Evolutionary conservation across 2,113 vertebrate species (phyloP).

Genomic region (Eolophus roseicapilla): DNA sequence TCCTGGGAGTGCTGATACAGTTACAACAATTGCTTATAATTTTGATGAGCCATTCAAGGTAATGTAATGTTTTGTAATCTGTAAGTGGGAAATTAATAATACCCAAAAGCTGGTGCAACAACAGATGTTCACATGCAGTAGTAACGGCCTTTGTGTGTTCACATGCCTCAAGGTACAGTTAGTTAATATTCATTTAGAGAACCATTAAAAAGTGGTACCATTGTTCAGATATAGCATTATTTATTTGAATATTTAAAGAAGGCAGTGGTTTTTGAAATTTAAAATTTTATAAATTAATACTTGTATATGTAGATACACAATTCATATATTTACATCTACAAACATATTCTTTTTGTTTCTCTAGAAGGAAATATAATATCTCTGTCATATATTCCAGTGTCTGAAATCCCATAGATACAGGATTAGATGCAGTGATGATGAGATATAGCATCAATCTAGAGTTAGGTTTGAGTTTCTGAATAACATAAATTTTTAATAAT

Average conservation of each 20-base stretch:
- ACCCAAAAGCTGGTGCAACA: background rate
- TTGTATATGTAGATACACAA: background rate
- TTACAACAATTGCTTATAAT: background rate
- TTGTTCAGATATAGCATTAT: background rate
- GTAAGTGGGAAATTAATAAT: constrained; percentile 13
- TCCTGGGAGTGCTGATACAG: background rate
- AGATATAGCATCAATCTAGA: background rate
- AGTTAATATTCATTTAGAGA: background rate
- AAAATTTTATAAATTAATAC: background rate
- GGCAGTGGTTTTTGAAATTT: accelerated
- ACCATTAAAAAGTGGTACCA: background rate
- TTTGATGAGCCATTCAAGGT: constrained; percentile 11
- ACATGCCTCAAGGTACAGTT: background rate
- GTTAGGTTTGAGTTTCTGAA: background rate
- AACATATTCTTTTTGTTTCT: background rate
- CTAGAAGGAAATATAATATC: background rate
- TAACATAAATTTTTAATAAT: background rate
- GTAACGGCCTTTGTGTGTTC: background rate
- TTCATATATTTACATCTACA: background rate
- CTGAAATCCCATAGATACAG: background rate
- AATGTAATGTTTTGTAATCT: constrained; percentile 14
- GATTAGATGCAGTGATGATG: background rate
- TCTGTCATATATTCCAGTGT: background rate
- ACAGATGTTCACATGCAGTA: constrained; percentile 12
- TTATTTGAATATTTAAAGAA: background rate